phyloP scores from a whole-genome alignment of 2,113 vertebrate species.

The Pelodiscus sinensis region DNA sequence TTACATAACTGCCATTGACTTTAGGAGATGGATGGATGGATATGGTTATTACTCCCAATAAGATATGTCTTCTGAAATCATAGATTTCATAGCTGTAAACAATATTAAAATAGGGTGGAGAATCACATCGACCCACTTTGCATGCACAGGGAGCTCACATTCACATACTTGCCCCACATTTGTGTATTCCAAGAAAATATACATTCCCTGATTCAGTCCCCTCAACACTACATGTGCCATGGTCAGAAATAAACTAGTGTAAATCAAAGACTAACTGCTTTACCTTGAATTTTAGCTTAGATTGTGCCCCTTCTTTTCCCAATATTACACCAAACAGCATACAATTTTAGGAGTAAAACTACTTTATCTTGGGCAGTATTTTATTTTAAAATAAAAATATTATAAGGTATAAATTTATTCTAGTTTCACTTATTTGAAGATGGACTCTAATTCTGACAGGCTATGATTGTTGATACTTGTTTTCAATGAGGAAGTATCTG shows the following conservation, averaged over 20 bases:
- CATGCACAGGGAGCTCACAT: neutral
- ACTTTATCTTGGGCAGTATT: neutral
- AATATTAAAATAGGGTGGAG: neutral
- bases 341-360: neutral
- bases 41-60: neutral
- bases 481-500: neutral
- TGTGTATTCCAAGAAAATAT: neutral
- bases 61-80: neutral
- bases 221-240: neutral
- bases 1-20: accelerated
- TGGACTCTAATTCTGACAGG: accelerated
- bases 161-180: neutral
- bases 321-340: accelerated
- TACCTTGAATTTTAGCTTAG: neutral
- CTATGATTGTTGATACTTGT: neutral
- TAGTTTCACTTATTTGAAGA: neutral
- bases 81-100: neutral
- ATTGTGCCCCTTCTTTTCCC: neutral
- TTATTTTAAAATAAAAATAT: neutral
- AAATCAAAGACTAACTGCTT: neutral
- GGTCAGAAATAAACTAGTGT: accelerated
- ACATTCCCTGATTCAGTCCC: neutral
- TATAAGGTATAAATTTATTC: neutral
- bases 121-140: neutral
- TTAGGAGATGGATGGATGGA: too few relatives aligned